Conservation (phyloP, 2,797 vertebrate species). For the Australoheros facetus region DNA sequence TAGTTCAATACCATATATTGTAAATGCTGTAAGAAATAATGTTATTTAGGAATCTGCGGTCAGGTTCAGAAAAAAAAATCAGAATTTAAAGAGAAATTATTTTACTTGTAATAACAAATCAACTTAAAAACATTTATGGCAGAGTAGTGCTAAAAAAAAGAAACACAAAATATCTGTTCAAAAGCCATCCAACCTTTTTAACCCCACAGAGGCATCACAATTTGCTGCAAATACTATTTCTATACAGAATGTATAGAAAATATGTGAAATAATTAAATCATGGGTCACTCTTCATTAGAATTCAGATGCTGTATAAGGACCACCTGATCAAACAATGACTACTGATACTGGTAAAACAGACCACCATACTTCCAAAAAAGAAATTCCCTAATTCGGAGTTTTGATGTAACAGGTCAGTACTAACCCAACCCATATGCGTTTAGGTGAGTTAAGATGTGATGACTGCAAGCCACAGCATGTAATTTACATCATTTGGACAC, state of each 20-base stretch:
- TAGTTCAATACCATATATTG: conserved; percentile 32
- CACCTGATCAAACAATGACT: no score
- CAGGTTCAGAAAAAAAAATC: conserved; percentile 19
- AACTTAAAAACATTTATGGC: background rate
- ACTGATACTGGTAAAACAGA: background rate
- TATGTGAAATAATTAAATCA: background rate
- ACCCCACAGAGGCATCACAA: background rate
- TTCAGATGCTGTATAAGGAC: no score
- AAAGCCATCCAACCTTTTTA: background rate
- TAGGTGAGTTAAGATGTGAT: background rate
- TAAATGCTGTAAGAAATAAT: conserved; percentile 49
- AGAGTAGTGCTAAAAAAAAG: background rate
- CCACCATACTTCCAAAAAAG: background rate
- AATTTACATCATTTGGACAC: background rate
- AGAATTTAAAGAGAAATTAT: conserved; percentile 4
- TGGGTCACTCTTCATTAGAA: no score
- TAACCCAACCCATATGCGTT: background rate
- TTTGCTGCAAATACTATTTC: background rate
- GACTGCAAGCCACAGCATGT: fast-evolving
- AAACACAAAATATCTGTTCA: background rate
- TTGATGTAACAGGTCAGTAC: background rate
- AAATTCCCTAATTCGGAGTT: no score
- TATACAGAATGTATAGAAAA: background rate
- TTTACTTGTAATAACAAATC: conserved; percentile 15
- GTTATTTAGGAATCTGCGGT: conserved; percentile 23